These are phyloP conservation scores for Percina caprodes DNA, from an alignment of 2,113 vertebrate species.

Conservation along the genomic window DNA sequence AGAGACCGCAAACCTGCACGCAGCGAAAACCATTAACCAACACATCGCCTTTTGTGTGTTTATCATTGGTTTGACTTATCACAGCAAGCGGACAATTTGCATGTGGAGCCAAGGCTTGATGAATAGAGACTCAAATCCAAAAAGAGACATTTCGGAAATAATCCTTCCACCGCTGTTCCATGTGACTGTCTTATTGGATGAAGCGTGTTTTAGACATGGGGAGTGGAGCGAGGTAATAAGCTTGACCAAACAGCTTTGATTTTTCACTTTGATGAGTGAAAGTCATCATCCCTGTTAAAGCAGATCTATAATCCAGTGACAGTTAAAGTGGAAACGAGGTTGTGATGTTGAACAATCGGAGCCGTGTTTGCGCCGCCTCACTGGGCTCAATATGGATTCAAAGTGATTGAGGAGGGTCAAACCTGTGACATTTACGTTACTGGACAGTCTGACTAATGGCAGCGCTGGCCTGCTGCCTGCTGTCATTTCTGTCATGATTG, in stretches of 20 bases:
- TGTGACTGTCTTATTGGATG: constrained; percentile 13
- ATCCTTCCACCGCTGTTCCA: constrained; percentile 1
- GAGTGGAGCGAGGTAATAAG: constrained; percentile 28
- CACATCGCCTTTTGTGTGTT: not conserved
- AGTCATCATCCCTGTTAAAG: constrained; percentile 23
- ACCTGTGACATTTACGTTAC: not conserved
- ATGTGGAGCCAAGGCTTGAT: not conserved
- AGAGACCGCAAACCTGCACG: too few species aligned
- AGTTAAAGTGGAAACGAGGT: constrained; percentile 22
- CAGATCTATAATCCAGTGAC: constrained; percentile 40
- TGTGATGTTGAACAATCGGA: not conserved
- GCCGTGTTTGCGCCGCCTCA: not conserved
- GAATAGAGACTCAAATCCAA: constrained; percentile 10
- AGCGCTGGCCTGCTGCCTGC: not conserved
- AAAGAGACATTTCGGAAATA: constrained; percentile 37
- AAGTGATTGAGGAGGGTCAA: not conserved
- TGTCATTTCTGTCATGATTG: not conserved
- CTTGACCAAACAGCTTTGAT: constrained; percentile 1
- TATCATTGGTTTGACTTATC: constrained; percentile 2
- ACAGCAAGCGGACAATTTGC: not conserved
- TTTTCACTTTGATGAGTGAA: constrained; percentile 42
- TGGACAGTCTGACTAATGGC: not conserved
- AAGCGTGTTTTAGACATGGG: not conserved
- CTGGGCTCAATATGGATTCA: constrained; percentile 3
- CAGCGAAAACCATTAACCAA: not conserved